Evolutionary conservation across 2,888 invertebrate species (phyloP), one percentile per base, ranked within the genome.

Genomic region (Diplolepis rosae): DNA sequence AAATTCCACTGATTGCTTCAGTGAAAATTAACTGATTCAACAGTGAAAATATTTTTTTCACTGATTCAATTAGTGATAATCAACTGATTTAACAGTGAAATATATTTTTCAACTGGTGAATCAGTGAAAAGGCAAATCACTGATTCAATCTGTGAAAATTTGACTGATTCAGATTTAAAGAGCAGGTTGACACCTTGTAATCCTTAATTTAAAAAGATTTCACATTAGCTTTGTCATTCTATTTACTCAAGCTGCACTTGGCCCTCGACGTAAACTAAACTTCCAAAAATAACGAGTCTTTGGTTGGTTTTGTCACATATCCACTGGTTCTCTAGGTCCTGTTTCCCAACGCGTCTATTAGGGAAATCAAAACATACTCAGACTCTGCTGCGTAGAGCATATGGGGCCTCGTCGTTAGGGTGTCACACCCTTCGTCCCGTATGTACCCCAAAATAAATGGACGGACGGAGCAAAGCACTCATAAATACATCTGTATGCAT

Each of bases 361-460:
- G 83, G 81, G 78, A 85, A 87, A 88, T 88, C 88, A 88, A 88
- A 88, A 88, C 87, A 88, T 79, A 86, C 83, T 86, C 83, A 75
- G 78, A 78, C 65, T 77, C 80, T 82, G 79, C 80, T 80, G 75
- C 67, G 71, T 66, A 68, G 75, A 88, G 83, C 88, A 88, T 88
- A 88, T 88, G 88, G 88, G 87, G 79, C 82, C 83, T 78, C 74
- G 70, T 67, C 76, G 80, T 74, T 76, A 73, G 79, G 81, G 80
- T 84, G 83, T 84, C 82, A 81, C 84, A 84, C 84, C 84, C 84
- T 83, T 74, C 82, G 73, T 79, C 74, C 79, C 79, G 79, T 75
- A 65, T 78, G 73, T 80, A 79, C 83, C 85, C 84, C 82, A 85
- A 85, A 88, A 88, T 87, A 86, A 88, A 87, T 88, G 85, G 83